Conservation (phyloP, 2,113 vertebrate species). For the Pedionomus torquatus region DNA sequence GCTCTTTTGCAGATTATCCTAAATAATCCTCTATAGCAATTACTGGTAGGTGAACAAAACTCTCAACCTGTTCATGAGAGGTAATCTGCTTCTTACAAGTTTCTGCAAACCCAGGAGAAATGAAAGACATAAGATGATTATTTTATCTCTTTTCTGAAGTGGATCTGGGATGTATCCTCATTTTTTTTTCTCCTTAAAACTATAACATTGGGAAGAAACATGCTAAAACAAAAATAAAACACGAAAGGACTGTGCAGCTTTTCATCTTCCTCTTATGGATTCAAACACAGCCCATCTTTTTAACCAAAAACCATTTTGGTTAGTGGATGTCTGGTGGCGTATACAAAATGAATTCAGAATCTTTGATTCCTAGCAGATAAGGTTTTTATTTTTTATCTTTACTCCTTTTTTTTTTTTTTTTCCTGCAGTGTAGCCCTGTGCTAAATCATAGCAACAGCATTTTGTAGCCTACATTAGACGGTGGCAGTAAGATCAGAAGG, state of each 20-base stretch:
- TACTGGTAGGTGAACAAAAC: not conserved
- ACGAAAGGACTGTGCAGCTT: not conserved
- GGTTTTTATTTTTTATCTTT: not conserved
- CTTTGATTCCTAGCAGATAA: not conserved
- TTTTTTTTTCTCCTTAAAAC: not conserved
- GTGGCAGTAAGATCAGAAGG: not conserved
- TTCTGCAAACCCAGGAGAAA: not conserved
- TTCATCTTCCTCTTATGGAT: not conserved
- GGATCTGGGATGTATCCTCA: not conserved
- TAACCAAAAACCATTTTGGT: not conserved
- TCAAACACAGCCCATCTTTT: not conserved
- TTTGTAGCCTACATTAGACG: fast-evolving
- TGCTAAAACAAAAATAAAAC: not conserved
- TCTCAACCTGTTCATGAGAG: not conserved
- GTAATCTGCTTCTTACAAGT: not conserved
- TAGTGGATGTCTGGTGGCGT: not conserved
- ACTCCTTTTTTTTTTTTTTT: not conserved
- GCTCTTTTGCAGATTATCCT: not conserved
- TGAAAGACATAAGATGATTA: not conserved
- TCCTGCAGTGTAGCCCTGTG: not conserved
- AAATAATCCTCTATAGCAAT: not conserved
- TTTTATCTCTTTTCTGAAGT: not conserved
- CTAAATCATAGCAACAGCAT: not conserved
- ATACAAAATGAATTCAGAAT: not conserved
- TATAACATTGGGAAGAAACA: not conserved